A percentile compares a stretch with the other conserved stretches of the same genome.
These are phyloP conservation scores for Palaemon carinicauda DNA, from an alignment of 1,140 invertebrate species.

Conservation along the genomic window DNA sequence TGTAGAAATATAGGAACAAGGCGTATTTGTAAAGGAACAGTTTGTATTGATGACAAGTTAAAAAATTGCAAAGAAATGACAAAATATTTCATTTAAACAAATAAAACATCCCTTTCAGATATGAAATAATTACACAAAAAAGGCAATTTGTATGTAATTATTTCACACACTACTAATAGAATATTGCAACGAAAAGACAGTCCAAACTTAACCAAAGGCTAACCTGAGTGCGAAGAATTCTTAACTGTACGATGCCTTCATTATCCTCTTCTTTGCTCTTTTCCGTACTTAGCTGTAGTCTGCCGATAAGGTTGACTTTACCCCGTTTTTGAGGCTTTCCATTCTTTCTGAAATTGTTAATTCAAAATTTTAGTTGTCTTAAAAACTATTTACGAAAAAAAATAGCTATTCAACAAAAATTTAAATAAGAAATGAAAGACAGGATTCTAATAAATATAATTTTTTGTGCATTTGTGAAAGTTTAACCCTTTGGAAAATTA, in stretches of 20 bases:
- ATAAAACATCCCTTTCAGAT: no score
- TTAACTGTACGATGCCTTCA: conserved; percentile 94
- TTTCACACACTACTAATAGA: background rate
- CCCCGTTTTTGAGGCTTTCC: conserved; percentile 92
- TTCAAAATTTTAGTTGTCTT: conserved; percentile 62
- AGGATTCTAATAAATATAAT: no score
- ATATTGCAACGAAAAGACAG: background rate
- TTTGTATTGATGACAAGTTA: no score
- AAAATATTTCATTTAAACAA: no score
- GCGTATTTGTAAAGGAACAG: no score
- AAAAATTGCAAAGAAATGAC: no score
- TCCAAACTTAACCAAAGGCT: conserved; percentile 62
- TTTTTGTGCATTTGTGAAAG: no score
- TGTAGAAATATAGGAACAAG: no score
- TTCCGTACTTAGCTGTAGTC: conserved; percentile 93
- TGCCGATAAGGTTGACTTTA: conserved; percentile 93
- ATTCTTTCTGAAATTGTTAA: conserved; percentile 75
- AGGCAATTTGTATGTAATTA: background rate
- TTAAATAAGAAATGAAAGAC: background rate
- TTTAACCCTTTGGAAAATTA: no score
- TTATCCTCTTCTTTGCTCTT: conserved; percentile 96
- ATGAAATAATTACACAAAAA: background rate
- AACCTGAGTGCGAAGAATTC: conserved; percentile 84
- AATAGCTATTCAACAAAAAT: background rate
- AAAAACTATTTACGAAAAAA: background rate